Evolutionary conservation across 2,113 vertebrate species (phyloP), one percentile per base, ranked within the genome.

Genomic region (Chauna torquata): DNA sequence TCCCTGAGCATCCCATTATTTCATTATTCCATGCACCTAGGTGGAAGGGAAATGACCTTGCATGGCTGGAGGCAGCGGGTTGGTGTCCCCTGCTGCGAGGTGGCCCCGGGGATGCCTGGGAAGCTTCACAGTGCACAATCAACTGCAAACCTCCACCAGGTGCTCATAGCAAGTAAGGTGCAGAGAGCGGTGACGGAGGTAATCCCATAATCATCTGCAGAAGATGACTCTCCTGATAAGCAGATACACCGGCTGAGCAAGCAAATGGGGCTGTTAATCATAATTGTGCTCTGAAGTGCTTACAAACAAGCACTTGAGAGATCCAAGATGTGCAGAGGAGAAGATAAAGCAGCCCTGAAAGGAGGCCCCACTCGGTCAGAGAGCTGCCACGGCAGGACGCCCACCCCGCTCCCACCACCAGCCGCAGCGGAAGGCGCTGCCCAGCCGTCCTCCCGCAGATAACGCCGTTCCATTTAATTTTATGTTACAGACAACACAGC

Each of bases 1-100:
- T 86, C 50, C 59, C 55, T 4, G 6, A 70, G 55, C 36, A 61
- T 54, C 57, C 64, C 2, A 0, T 74, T 59, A 50, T 15, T 3
- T 0, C 40, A 4, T 36, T 66, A 68, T 32, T 66, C 42, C 4
- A 6, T 9, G 62, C 36, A 27, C 38, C 0, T 23, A 61, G 38
- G 16, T 77, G 72, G 82, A 76, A 87, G 47, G 58, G 36, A 34
- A 83, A 16, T 6, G 50, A 28, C 19, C 15, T 15, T 12, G 13
- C 11, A 10, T 23, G 61, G 38, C 68, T 1, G 1, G 30, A 80
- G 49, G 55, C 38, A 32, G 15, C 0, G 0, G 13, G 28, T 4
- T 50, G 50, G 18, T 10, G 34, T 30, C 30, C 16, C 17, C 30
- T 12, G 3, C 17, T 19, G 24, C 3, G 8, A 77, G 32, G 36